phyloP scores from a whole-genome alignment of 2,797 vertebrate species.

The Margarornis squamiger region DNA sequence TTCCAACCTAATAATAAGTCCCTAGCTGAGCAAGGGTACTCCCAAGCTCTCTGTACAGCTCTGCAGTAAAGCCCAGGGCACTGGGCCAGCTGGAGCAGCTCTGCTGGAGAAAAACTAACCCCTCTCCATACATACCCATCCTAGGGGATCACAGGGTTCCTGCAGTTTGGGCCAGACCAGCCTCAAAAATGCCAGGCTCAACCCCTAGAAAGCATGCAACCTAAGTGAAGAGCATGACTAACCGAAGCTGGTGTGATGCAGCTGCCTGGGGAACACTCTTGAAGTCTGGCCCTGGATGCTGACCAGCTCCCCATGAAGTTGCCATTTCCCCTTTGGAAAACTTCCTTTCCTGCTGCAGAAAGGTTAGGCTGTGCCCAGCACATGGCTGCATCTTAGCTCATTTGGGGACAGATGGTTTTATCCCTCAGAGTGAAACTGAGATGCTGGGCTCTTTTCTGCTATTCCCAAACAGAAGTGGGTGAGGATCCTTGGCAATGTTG shows the following conservation, averaged over 20 bases:
- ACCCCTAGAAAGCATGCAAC: background rate
- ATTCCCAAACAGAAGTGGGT: background rate
- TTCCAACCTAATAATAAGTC: background rate
- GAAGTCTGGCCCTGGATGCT: background rate
- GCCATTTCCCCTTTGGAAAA: background rate
- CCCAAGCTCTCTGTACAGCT: background rate
- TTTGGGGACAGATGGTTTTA: background rate
- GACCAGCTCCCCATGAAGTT: background rate
- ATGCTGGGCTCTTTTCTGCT: background rate
- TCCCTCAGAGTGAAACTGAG: background rate
- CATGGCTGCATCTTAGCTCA: rapidly evolving
- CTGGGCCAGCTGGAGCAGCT: background rate
- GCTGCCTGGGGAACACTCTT: background rate
- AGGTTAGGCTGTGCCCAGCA: background rate
- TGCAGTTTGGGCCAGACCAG: background rate
- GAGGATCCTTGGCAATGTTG: background rate
- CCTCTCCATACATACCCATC: background rate
- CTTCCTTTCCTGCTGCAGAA: background rate
- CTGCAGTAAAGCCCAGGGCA: background rate
- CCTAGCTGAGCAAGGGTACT: background rate
- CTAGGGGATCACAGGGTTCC: background rate
- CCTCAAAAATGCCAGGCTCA: background rate
- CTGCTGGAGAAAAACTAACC: background rate
- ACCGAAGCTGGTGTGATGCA: background rate
- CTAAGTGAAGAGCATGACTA: background rate